Evolutionary conservation across 1,140 invertebrate species (phyloP), one percentile per base, ranked within the genome.

Genomic region (Drosophila sulfurigaster): DNA sequence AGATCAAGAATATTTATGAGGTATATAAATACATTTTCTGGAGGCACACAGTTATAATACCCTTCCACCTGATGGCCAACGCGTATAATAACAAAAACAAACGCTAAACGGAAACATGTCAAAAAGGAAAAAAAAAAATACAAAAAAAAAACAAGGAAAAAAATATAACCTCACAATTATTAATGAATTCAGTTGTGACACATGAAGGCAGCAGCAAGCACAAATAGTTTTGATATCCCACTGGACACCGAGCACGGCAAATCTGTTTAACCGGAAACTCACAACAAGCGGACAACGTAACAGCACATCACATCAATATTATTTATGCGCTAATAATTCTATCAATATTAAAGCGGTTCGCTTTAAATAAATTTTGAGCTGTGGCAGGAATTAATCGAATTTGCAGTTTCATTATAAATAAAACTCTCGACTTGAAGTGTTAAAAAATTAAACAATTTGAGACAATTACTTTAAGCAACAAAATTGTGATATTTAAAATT

Each of bases 21-120:
- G 3, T 20, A 2, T 3, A n/a, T 20, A 20, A 2, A 20, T 20
- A 20, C 20, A 20, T 3, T 25, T 25, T 25, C 20, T 25, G 20
- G 20, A 25, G 20, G 20, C 20, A 25, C 20, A 4, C 0, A 25
- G 3, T 4, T 25, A 25, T 25, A 4, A 25, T 25, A 0, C 20
- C 20, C 20, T 25, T 25, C 3, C 0, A 25, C 20, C 20, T 25
- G 20, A 25, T 25, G 20, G 20, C 3, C 2, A 25, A 4, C 20
- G 20, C 3, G 20, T 25, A 25, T 25, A 48, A 8, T 10, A 49
- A 49, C 20, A 25, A 13, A 25, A 49, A 49, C 15, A 7, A 13
- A 49, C 48, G 10, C 16, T 48, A 28, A 51, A 52, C 49, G 49
- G 28, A 30, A 52, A 52, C 49, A 30, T 28, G n/a, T 32, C 7